Evolutionary conservation across 2,113 vertebrate genomes (phyloP).

Genomic region (Podarcis raffonei): DNA sequence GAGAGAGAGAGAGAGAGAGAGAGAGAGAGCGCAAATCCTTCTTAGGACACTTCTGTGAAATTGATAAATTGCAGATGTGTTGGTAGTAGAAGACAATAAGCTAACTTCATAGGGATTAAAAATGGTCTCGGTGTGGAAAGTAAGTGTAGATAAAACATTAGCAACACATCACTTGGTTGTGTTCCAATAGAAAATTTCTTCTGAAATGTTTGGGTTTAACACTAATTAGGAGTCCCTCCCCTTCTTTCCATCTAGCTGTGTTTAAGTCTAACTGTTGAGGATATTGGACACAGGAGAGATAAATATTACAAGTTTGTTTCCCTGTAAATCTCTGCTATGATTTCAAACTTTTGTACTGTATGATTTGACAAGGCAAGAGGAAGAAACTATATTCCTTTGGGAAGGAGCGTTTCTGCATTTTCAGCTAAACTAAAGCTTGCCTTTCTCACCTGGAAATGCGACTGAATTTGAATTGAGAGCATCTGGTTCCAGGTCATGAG

Average conservation of each 20-base stretch:
- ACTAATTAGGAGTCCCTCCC: not conserved
- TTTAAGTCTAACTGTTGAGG: not conserved
- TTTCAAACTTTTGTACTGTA: not conserved
- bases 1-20: too few species aligned
- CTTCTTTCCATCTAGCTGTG: not conserved
- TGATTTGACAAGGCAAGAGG: not conserved
- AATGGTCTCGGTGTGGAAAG: not conserved
- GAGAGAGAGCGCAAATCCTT: not conserved
- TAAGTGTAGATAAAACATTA: not conserved
- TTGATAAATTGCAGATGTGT: not conserved
- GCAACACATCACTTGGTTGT: not conserved
- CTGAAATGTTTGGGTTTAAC: not conserved
- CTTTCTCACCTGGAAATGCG: not conserved
- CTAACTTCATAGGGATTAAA: not conserved
- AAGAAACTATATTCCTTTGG: not conserved
- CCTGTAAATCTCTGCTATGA: not conserved
- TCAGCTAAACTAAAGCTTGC: not conserved
- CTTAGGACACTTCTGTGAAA: not conserved
- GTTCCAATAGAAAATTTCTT: not conserved
- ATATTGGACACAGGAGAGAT: not conserved
- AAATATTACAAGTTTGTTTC: not conserved
- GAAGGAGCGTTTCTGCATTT: not conserved
- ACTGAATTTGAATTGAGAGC: constrained; percentile 9
- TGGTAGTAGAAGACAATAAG: not conserved
- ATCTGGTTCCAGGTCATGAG: not conserved